A percentile compares a stretch with the other conserved stretches of the same genome.
phyloP scores from a whole-genome alignment of 2,797 vertebrate genomes.

The Ciconia nigra region DNA sequence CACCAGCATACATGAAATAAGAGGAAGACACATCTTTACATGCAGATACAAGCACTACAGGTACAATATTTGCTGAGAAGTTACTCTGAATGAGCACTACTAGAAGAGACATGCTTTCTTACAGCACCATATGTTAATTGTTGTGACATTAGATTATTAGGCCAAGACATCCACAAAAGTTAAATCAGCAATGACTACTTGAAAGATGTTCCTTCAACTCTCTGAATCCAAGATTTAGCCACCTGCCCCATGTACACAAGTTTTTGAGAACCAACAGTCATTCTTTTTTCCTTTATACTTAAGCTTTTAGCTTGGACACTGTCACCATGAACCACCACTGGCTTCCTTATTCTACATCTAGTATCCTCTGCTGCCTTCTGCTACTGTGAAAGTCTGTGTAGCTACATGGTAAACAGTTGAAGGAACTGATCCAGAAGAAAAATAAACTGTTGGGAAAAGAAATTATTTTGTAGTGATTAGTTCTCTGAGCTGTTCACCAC shows the following conservation, averaged over 20 bases:
- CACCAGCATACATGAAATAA: not conserved
- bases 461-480: not conserved
- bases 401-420: not conserved
- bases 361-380: not conserved
- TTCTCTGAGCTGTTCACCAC: not conserved
- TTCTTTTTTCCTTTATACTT: not conserved
- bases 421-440: not conserved
- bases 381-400: not conserved
- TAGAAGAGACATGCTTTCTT: not conserved
- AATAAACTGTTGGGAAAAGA: not conserved
- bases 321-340: not conserved
- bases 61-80: not conserved
- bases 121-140: not conserved
- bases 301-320: not conserved
- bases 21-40: not conserved
- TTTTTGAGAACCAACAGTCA: not conserved
- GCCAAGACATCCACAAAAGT: not conserved
- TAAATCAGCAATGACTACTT: not conserved
- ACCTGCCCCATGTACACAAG: accelerated
- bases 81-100: not conserved
- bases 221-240: not conserved
- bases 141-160: not conserved
- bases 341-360: not conserved
- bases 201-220: not conserved
- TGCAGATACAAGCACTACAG: not conserved